Evolutionary conservation across 2,113 vertebrate species (phyloP).

Genomic region (Megaptera novaeangliae): DNA sequence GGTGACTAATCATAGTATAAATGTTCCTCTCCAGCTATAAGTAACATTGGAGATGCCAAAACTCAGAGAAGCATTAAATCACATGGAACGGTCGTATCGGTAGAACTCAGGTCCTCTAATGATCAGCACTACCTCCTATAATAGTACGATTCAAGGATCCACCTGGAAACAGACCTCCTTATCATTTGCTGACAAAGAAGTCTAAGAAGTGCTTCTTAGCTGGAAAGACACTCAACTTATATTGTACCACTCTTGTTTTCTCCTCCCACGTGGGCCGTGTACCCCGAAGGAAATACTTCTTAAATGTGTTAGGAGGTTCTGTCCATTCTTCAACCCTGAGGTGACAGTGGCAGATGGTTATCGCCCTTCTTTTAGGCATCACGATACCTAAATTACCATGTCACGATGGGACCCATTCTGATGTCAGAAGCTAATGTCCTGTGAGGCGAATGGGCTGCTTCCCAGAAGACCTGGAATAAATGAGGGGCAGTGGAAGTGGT

Average conservation of each 20-base stretch:
- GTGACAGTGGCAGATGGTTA: neutral
- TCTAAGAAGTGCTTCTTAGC: neutral
- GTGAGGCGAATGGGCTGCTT: neutral
- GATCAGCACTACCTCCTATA: neutral
- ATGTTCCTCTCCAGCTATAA: neutral
- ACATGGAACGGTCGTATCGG: neutral
- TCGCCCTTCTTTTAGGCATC: neutral
- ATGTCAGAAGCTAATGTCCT: neutral
- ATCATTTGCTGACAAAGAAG: neutral
- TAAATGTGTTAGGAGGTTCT: neutral
- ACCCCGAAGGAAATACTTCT: neutral
- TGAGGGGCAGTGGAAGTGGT: rapidly evolving
- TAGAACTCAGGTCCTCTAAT: neutral
- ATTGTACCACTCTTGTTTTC: neutral
- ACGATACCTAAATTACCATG: neutral
- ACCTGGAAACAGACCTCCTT: neutral
- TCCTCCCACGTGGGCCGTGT: neutral
- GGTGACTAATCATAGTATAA: neutral
- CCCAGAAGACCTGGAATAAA: neutral
- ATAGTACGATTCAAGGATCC: neutral
- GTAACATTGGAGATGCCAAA: neutral
- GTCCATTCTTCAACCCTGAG: neutral
- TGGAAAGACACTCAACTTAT: neutral
- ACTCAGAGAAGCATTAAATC: neutral
- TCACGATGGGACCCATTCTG: neutral